Evolutionary conservation across 2,797 vertebrate genomes (phyloP).

Genomic region (Sebastiscus tertius): DNA sequence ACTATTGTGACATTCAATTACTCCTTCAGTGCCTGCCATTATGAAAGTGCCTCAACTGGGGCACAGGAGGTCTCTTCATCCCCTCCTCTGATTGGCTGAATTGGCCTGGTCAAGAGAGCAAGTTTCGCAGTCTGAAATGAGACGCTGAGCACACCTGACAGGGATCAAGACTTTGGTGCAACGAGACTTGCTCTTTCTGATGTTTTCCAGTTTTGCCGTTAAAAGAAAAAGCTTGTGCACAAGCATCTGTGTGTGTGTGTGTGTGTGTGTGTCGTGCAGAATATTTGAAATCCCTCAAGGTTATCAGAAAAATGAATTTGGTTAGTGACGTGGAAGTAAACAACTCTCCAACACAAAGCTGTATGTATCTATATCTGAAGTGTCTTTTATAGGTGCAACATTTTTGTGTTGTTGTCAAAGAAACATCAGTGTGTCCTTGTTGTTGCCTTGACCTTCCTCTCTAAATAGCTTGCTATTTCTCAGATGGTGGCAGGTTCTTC

Average conservation of each 20-base stretch:
- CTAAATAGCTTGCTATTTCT: neutral
- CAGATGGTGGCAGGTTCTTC: neutral
- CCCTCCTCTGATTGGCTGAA: conserved; percentile 52
- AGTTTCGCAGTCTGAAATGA: conserved; percentile 49
- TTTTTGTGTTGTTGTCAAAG: neutral
- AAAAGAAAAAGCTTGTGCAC: conserved; percentile 1
- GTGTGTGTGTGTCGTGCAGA: neutral
- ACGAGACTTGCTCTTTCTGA: conserved; percentile 14
- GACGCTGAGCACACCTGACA: conserved; percentile 56
- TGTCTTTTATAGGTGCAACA: neutral
- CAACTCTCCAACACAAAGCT: neutral
- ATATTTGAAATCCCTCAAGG: neutral
- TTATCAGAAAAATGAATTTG: neutral
- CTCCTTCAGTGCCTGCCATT: conserved; percentile 57
- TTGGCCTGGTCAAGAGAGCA: conserved; percentile 50
- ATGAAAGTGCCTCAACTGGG: conserved; percentile 39
- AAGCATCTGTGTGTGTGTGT: neutral
- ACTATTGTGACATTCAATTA: conserved; percentile 75
- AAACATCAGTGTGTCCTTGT: neutral
- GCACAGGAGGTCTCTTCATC: conserved; percentile 46
- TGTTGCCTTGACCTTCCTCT: neutral
- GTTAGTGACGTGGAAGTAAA: neutral
- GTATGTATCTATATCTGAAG: neutral
- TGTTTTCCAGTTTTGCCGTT: conserved; percentile 14
- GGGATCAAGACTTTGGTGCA: conserved; percentile 21